Conservation (phyloP, 2,113 vertebrate species). For the Seriola dumerili region DNA sequence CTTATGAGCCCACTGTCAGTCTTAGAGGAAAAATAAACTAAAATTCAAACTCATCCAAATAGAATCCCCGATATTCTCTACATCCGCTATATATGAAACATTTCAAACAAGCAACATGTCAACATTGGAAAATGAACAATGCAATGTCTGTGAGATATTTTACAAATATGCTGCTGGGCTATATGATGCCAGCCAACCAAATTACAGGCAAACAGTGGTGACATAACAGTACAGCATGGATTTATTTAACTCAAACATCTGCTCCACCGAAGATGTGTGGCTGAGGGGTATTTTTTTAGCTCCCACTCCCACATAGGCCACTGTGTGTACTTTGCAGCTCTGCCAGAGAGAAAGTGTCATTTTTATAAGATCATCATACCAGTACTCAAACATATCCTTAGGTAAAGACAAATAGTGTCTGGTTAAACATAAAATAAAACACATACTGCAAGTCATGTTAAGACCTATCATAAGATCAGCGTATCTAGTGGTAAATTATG, state of each 20-base stretch:
- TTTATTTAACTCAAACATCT: conserved; percentile 41
- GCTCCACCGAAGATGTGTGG: conserved; percentile 31
- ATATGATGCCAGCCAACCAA: conserved; percentile 7
- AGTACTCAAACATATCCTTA: not conserved
- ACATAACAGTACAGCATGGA: conserved; percentile 38
- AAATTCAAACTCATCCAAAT: not conserved
- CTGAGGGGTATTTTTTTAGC: conserved; percentile 11
- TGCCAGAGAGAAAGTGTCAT: conserved; percentile 23
- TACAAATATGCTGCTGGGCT: not conserved
- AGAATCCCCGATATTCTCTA: no score
- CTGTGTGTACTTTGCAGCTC: not conserved
- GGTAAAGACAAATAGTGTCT: not conserved
- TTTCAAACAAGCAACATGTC: not conserved
- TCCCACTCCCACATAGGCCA: conserved; percentile 33
- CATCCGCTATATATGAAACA: no score
- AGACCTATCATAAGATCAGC: not conserved
- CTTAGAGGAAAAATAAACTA: no score
- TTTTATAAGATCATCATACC: conserved; percentile 8
- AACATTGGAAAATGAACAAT: not conserved
- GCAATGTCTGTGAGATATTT: not conserved
- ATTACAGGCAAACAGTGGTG: conserved; percentile 12
- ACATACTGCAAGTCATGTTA: not conserved
- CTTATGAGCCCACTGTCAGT: no score
- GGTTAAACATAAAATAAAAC: not conserved
- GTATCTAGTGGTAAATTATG: not conserved